Percentiles rank a stretch among this genome's conserved stretches.
Conservation (phyloP, 1,140 invertebrate genomes). For the Phymastichus coffea region DNA sequence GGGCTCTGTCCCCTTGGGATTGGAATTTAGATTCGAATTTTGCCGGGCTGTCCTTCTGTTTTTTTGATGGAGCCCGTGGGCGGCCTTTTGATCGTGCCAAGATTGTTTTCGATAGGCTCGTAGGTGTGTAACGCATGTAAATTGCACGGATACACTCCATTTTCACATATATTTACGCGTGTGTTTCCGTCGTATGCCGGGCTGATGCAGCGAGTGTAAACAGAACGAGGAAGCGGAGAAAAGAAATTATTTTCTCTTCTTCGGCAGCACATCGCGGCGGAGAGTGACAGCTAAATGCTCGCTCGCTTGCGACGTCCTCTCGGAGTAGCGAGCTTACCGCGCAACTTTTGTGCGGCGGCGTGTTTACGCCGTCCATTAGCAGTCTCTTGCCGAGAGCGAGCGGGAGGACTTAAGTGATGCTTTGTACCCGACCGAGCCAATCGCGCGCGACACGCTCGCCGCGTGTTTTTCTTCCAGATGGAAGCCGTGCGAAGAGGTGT, state of each 20-base stretch:
- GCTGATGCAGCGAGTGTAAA: too few relatives aligned
- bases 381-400: conserved; percentile 46
- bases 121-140: background rate
- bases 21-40: conserved; percentile 55
- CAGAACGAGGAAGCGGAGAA: too few relatives aligned
- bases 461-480: too few relatives aligned
- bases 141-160: too few relatives aligned
- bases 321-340: too few relatives aligned
- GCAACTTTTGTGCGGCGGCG: conserved; percentile 32
- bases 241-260: too few relatives aligned
- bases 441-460: conserved; percentile 35
- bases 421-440: conserved; percentile 48
- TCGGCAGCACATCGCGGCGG: too few relatives aligned
- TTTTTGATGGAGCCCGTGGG: conserved; percentile 8
- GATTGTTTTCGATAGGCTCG: conserved; percentile 31
- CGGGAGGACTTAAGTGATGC: conserved; percentile 50
- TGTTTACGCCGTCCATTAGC: conserved; percentile 51
- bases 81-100: conserved; percentile 32
- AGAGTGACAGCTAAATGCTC: too few relatives aligned
- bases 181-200: too few relatives aligned
- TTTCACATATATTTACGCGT: too few relatives aligned
- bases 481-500: too few relatives aligned
- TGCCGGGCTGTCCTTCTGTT: background rate
- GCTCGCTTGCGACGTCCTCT: too few relatives aligned
- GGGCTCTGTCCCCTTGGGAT: conserved; percentile 37